Percentiles rank a stretch among this genome's conserved stretches.
Conservation (phyloP, 1,140 invertebrate species). For the Vanessa tameamea region DNA sequence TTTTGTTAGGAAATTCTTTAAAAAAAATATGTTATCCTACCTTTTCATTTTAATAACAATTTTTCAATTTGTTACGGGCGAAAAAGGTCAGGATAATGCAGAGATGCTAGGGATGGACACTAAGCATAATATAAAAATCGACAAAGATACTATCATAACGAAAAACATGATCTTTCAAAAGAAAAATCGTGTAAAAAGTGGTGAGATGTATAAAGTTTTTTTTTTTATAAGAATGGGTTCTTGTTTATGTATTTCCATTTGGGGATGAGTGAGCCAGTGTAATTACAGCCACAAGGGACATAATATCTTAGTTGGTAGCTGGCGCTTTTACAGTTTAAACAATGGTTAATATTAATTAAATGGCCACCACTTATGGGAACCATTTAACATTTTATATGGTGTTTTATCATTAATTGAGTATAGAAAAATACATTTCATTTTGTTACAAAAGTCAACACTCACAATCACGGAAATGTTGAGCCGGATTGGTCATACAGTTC, state of each 20-base stretch:
- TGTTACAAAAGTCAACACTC: not conserved
- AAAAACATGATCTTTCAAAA: slow-evolving; percentile 54
- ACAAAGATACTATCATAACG: slow-evolving; percentile 62
- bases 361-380: no score
- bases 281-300: no score
- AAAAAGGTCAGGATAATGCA: slow-evolving; percentile 14
- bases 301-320: no score
- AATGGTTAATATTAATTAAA: no score
- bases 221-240: no score
- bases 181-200: slow-evolving; percentile 33
- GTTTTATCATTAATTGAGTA: no score
- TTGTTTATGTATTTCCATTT: no score
- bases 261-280: no score
- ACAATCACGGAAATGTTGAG: slow-evolving; percentile 28
- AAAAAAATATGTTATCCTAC: not conserved
- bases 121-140: slow-evolving; percentile 49
- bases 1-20: not conserved
- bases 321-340: no score
- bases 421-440: not conserved
- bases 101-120: slow-evolving; percentile 51
- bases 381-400: no score
- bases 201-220: slow-evolving; percentile 31
- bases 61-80: not conserved
- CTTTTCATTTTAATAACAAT: slow-evolving; percentile 1
- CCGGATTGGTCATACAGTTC: slow-evolving; percentile 66